Evolutionary conservation across 2,797 vertebrate species (phyloP).

Genomic region (Melanotaenia nigrans): DNA sequence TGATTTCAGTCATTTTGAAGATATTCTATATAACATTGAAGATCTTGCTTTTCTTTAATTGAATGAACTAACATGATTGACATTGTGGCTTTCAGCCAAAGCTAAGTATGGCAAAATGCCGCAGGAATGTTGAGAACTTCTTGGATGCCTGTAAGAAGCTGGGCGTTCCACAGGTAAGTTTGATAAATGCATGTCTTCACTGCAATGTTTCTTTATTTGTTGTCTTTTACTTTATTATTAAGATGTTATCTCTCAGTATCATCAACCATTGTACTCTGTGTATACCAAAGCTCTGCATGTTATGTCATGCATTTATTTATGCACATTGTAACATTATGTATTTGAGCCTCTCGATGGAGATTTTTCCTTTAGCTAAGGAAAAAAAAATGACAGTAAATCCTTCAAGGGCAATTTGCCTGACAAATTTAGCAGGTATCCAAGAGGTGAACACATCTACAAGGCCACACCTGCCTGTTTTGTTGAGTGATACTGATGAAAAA

Average conservation of each 20-base stretch:
- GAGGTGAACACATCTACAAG: background rate
- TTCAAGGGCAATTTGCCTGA: background rate
- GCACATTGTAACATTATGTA: background rate
- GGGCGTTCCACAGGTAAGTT: conserved; percentile 93
- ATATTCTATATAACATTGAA: too few species aligned
- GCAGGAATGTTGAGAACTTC: conserved; percentile 98
- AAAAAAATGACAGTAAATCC: background rate
- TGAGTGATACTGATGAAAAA: background rate
- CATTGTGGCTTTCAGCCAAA: conserved; percentile 88
- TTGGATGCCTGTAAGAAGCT: conserved; percentile 97
- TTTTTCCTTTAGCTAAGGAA: background rate
- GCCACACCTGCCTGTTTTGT: background rate
- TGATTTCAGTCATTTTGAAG: background rate
- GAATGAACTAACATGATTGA: conserved; percentile 23
- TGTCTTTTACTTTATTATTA: background rate
- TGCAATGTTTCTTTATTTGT: background rate
- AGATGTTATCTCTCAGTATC: background rate
- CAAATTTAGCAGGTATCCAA: background rate
- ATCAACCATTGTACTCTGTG: background rate
- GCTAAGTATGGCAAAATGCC: conserved; percentile 98
- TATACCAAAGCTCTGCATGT: background rate
- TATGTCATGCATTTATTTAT: background rate
- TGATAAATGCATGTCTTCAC: background rate
- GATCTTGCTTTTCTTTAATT: background rate
- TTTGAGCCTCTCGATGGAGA: background rate